Base-by-base conservation (phyloP, 2,888 invertebrate species). In the Watsonalla binaria region DNA sequence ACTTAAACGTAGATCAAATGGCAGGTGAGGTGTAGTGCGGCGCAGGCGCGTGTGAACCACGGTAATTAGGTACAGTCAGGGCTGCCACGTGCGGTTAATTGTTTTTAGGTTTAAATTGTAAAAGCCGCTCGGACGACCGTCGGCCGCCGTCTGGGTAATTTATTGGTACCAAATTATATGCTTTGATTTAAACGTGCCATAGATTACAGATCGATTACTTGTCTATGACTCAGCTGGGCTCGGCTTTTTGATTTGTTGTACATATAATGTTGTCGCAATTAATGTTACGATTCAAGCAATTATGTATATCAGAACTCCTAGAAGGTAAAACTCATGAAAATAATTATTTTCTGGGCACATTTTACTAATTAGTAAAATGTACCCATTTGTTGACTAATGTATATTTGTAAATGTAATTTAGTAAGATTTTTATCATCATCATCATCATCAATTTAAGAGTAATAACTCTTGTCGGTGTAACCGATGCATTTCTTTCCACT, bases 41-140 rank as follows among this genome's bases (percentile, higher is more conserved):
- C 55, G 65, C 50, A 46, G 52, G 59, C 63, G 61, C 72, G 74
- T 76, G 78, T 72, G 78, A 76, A 76, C 63, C 51, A 52, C 51
- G 58, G 59, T 60, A 63, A 68, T 66, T 75, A 72, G 77, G 82
- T 74, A 71, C 63, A 68, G 68, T 66, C 73, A 73, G 75, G 72
- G 71, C 54, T 65, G 78, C 52, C 88, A 85, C 90, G 89, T 83
- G 87, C 60, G 78, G 39, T 58, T 82, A 84, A 86, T 86, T 86
- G 84, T 82, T 82, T 80, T 70, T 71, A 68, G 60, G 68, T 68
- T 62, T 62, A 63, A 65, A 66, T 65, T 62, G 62, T 58, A 63
- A 66, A 61, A 59, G 58, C 67, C 65, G 59, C 69, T 66, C 61
- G 54, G 52, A 62, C 61, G 57, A 64, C 60, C 56, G 63, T 56